phyloP scores from a whole-genome alignment of 2,888 invertebrate species.

The Lacanobia oleracea region DNA sequence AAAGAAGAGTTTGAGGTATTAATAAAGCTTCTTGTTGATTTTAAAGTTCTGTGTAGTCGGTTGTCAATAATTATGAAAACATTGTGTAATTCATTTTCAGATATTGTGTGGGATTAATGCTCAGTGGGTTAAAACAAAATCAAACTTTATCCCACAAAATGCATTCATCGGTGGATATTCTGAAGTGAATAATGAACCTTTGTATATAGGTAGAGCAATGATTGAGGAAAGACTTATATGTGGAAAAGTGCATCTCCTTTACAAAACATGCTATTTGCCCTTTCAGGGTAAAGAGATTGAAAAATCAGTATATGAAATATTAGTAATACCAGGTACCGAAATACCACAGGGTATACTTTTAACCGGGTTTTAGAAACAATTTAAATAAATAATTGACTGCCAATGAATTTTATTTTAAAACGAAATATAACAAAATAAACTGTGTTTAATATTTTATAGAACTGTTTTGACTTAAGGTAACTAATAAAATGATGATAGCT shows the following conservation, averaged over 20 bases:
- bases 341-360: slow-evolving; percentile 35
- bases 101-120: slow-evolving; percentile 77
- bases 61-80: background rate
- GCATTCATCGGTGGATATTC: slow-evolving; percentile 91
- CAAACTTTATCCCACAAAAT: slow-evolving; percentile 91
- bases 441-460: background rate
- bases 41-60: background rate
- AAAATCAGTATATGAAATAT: slow-evolving; percentile 68
- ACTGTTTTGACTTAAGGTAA: slow-evolving; percentile 8
- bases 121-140: slow-evolving; percentile 88
- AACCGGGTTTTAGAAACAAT: background rate
- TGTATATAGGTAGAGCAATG: slow-evolving; percentile 93
- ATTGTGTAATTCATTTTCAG: slow-evolving; percentile 63
- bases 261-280: slow-evolving; percentile 93
- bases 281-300: slow-evolving; percentile 77
- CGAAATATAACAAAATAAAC: slow-evolving; percentile 3
- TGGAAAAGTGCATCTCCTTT: slow-evolving; percentile 92
- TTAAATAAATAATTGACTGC: background rate
- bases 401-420: background rate
- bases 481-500: slow-evolving; percentile 6
- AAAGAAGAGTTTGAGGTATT: slow-evolving; percentile 92
- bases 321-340: slow-evolving; percentile 55
- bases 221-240: slow-evolving; percentile 93
- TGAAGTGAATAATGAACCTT: slow-evolving; percentile 83
- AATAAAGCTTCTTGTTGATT: background rate